Evolutionary conservation across 2,888 invertebrate species (phyloP).

Genomic region (Campoplex capitator): DNA sequence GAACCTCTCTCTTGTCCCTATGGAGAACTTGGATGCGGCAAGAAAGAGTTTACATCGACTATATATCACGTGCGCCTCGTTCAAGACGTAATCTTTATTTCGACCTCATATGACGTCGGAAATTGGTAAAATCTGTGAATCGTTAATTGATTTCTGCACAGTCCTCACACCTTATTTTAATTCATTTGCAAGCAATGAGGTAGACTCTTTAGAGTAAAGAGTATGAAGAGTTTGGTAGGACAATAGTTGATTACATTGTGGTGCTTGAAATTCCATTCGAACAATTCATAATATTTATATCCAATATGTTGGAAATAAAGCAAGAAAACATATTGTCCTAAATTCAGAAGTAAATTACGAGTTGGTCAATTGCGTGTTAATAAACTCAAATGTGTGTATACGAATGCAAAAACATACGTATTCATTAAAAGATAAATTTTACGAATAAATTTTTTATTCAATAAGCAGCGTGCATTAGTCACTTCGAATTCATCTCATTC

Average conservation of each 20-base stretch:
- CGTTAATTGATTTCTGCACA: background rate
- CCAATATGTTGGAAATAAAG: too few species aligned
- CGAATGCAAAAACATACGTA: background rate
- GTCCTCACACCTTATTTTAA: background rate
- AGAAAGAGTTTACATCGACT: conserved; percentile 49
- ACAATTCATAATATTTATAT: background rate
- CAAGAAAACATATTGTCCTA: too few species aligned
- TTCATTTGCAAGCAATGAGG: background rate
- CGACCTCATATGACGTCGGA: background rate
- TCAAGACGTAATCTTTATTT: background rate
- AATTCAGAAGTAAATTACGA: background rate
- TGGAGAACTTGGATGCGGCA: conserved; percentile 34
- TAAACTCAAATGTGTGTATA: background rate
- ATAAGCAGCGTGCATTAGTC: background rate
- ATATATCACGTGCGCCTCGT: background rate
- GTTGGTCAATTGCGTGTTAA: background rate
- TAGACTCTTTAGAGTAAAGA: background rate
- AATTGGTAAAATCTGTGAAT: background rate
- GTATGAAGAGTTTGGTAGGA: background rate
- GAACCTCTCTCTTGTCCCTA: conserved; percentile 18
- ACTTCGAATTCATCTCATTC: background rate
- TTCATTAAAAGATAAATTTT: background rate
- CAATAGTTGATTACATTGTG: background rate
- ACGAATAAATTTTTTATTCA: background rate
- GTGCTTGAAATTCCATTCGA: background rate